Base-by-base conservation (phyloP, 2,888 invertebrate genomes). In the Melolontha melolontha region DNA sequence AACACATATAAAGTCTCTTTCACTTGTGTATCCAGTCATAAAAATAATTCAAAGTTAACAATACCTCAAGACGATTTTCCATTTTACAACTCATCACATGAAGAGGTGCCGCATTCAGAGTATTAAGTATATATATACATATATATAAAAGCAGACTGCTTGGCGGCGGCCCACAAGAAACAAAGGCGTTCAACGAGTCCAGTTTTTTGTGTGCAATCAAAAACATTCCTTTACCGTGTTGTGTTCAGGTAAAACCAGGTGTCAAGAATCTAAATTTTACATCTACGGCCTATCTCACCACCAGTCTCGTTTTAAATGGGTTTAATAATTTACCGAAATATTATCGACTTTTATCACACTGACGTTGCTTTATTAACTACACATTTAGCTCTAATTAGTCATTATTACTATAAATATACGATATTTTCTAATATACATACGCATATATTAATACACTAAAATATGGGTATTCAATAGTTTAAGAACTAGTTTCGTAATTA, bases 41-140 rank as follows among this genome's bases (percentile, higher is more conserved):
- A 76, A 76, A 75, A 76, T 76, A 75, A 75, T 75, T 75, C 75
- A 73, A 74, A 70, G 71, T 74, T 75, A 76, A 76, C 76, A 76
- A 76, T 75, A 72, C 73, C 72, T 70, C 71, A 63, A 68, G 71
- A 69, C 73, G 71, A 76, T 76, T 76, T 76, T 74, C 75, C 75
- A 75, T 75, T 73, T 76, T 76, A 76, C 75, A 75, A 76, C 75
- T 76, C 75, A 76, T 75, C 75, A 75, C 66, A 71, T 72, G 71
- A 70, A 71, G 69, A 66, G 73, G 14, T 42, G 42, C 44, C 49
- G 39, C 49, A 44, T 17, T 49, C 44, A 40, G 40, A 40, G 49
- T 66, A 66, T 54, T 67, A 64, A 64, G 55, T 50, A 22, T 50
- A 22, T 17, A 22, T 50, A 50, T 50, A 17, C 42, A 57, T 65